Base-by-base conservation (phyloP, 2,888 invertebrate genomes). In the Plusia festucae region DNA sequence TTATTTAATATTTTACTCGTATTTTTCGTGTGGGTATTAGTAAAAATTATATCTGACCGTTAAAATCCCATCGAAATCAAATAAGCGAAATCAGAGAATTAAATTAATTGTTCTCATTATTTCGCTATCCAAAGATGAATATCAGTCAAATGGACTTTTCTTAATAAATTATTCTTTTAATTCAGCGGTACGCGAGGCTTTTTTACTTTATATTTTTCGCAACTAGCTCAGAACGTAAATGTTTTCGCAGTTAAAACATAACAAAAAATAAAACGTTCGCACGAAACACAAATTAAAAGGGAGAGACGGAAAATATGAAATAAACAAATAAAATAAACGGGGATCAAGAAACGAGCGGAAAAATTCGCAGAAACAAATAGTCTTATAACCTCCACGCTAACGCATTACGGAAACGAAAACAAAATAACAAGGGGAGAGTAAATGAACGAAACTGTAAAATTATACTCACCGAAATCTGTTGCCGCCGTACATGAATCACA, bases 381-480 rank as follows among this genome's bases (percentile, higher is more conserved):
- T 55, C 11, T 9, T 16, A 49, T 46, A 46, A 60, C 59, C 53
- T 30, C 6, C 62, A 65, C 32, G 59, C 30, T 49, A 40, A 11
- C 30, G 1, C 15, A 53, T 34, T 51, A 46, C 15, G 1, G 32
- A 32, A 61, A 24, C 8, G 20, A 59, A 72, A 73, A 69, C 65
- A 60, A 44, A 34, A 20, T 30, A 44, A 15, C 59, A 34, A 6
- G 34, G 34, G 6, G 5, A n/a, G n/a, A n/a, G n/a, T 40, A 40
- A 57, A 56, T 34, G 61, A 62, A 49, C 61, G 66, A 70, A 54
- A 20, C 7, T 20, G 7, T 8, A 8, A 11, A 15, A 15, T 49
- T 20, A 9, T 57, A 73, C 73, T 73, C 59, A 73, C 73, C 59
- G 18, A 32, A 55, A 49, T 60, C 27, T 40, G 32, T 0, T 8